Percentiles rank a stretch among this genome's conserved stretches.
phyloP scores from a whole-genome alignment of 1,140 invertebrate species.

The Ceratosolen solmsi region DNA sequence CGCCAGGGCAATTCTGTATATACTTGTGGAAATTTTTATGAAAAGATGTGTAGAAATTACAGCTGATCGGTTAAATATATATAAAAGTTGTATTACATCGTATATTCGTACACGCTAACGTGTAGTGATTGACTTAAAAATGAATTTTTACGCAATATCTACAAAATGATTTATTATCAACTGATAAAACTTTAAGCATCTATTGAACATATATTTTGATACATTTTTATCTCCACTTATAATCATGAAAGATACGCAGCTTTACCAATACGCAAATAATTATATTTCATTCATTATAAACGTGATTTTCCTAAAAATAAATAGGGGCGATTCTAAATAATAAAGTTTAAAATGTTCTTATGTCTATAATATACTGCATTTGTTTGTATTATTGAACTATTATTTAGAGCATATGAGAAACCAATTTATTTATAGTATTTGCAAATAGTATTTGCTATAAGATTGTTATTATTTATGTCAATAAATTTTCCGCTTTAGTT shows the following conservation, averaged over 20 bases:
- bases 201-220: slow-evolving; percentile 9
- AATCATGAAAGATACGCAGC: background rate
- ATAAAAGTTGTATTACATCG: background rate
- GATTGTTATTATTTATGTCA: too few species aligned
- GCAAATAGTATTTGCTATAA: too few species aligned
- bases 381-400: too few species aligned
- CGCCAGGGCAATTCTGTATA: too few species aligned
- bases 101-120: background rate
- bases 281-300: background rate
- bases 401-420: too few species aligned
- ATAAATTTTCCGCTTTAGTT: too few species aligned
- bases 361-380: background rate
- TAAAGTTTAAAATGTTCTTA: background rate
- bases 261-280: background rate
- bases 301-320: background rate
- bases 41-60: too few species aligned
- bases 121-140: background rate
- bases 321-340: background rate
- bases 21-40: too few species aligned
- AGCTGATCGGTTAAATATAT: too few species aligned
- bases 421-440: too few species aligned
- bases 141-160: slow-evolving; percentile 12
- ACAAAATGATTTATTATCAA: slow-evolving; percentile 6
- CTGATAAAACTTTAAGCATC: background rate
- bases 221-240: background rate